phyloP scores from a whole-genome alignment of 2,888 invertebrate species.

The Anthoptus insignis region DNA sequence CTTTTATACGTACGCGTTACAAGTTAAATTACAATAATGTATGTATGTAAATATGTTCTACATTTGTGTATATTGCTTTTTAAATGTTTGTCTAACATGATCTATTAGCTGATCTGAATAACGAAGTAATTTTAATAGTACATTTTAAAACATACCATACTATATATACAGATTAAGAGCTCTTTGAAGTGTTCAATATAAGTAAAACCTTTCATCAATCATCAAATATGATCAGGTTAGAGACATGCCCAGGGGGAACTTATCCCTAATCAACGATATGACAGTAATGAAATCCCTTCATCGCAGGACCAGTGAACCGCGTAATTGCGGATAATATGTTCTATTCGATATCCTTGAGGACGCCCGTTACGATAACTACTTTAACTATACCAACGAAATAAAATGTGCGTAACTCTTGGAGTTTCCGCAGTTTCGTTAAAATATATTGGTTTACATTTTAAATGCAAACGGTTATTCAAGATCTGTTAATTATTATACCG shows the following conservation, averaged over 20 bases:
- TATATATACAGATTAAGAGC: no score
- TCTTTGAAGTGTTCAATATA: no score
- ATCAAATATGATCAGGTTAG: no score
- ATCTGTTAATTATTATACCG: no score
- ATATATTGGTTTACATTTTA: no score
- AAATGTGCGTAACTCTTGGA: neutral
- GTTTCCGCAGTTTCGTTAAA: no score
- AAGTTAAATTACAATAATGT: neutral
- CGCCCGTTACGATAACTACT: neutral
- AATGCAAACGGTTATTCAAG: no score
- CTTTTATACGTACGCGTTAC: neutral
- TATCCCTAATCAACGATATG: slow-evolving; percentile 19
- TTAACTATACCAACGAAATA: neutral
- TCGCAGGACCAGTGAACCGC: slow-evolving; percentile 12
- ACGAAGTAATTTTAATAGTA: no score
- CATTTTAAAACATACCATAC: no score
- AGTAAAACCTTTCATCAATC: no score
- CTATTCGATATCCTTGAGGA: slow-evolving; percentile 10
- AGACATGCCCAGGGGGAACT: neutral
- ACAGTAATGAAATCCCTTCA: slow-evolving; percentile 17
- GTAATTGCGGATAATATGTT: slow-evolving; percentile 18
- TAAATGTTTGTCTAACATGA: no score
- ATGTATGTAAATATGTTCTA: neutral
- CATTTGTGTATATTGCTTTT: no score
- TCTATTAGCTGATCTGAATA: neutral